Conservation (phyloP, 2,113 vertebrate species). For the Corythaeola cristata region DNA sequence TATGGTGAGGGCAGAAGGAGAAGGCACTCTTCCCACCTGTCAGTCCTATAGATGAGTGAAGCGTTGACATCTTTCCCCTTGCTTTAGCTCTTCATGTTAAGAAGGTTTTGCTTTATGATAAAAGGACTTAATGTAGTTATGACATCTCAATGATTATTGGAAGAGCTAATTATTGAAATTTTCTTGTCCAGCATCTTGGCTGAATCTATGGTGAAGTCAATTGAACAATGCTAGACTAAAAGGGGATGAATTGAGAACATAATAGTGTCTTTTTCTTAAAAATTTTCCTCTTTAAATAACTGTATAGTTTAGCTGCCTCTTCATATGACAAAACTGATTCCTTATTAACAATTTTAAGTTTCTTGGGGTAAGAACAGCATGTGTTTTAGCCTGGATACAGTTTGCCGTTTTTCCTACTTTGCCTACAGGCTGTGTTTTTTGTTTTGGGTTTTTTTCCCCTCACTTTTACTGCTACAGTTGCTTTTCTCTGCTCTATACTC, state of each 20-base stretch:
- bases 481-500: background rate
- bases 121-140: background rate
- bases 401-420: background rate
- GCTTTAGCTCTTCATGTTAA: background rate
- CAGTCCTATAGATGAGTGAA: background rate
- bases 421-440: background rate
- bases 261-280: background rate
- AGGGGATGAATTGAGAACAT: background rate
- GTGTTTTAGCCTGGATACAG: background rate
- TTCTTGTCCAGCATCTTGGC: background rate
- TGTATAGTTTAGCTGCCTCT: background rate
- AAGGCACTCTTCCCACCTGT: background rate
- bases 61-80: background rate
- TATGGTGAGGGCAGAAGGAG: background rate
- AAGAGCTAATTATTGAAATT: background rate
- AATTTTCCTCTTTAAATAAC: background rate
- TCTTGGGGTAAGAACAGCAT: background rate
- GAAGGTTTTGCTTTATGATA: background rate
- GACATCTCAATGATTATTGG: background rate
- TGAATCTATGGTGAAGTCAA: background rate
- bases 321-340: background rate
- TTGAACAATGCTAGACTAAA: background rate
- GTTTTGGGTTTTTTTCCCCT: fast-evolving
- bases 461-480: background rate
- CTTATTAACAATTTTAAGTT: background rate